Evolutionary conservation across 1,140 invertebrate genomes (phyloP).

Genomic region (Drosophila mayri): DNA sequence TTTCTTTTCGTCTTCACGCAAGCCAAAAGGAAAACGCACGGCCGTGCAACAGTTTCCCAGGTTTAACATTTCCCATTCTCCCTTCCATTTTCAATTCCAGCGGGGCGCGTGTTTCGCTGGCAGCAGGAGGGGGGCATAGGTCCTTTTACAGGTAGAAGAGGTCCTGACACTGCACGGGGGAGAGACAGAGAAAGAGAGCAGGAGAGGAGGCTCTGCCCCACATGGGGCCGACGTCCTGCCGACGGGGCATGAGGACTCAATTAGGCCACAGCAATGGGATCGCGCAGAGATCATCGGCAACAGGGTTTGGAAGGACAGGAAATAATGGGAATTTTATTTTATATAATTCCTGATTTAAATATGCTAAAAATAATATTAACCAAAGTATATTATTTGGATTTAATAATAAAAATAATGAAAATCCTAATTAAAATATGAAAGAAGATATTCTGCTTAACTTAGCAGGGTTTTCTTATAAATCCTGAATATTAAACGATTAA

Average conservation of each 20-base stretch:
- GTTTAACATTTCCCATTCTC: conserved; percentile 4
- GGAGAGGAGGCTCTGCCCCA: not conserved
- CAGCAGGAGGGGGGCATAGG: conserved; percentile 9
- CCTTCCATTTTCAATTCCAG: conserved; percentile 33
- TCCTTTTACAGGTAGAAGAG: conserved; percentile 13
- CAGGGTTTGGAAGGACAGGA: not conserved
- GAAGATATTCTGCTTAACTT: too few relatives aligned
- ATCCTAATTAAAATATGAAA: too few relatives aligned
- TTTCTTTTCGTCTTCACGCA: conserved; percentile 33
- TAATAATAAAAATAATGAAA: too few relatives aligned
- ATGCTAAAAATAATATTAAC: too few relatives aligned
- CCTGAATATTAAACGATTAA: too few relatives aligned
- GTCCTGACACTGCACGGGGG: not conserved
- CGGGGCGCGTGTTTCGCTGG: conserved; percentile 35
- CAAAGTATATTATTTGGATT: too few relatives aligned
- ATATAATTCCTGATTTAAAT: not conserved
- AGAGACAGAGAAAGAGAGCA: not conserved
- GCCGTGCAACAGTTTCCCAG: conserved; percentile 45
- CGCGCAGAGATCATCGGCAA: conserved; percentile 7
- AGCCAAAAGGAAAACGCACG: conserved; percentile 35
- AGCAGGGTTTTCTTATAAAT: too few relatives aligned
- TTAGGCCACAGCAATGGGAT: conserved; percentile 36
- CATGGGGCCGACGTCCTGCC: conserved; percentile 35
- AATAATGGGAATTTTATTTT: not conserved
- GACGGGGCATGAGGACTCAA: conserved; percentile 57